These are phyloP conservation scores for Tanytarsus gracilentus DNA, from an alignment of 2,888 invertebrate genomes.

Conservation along the genomic window DNA sequence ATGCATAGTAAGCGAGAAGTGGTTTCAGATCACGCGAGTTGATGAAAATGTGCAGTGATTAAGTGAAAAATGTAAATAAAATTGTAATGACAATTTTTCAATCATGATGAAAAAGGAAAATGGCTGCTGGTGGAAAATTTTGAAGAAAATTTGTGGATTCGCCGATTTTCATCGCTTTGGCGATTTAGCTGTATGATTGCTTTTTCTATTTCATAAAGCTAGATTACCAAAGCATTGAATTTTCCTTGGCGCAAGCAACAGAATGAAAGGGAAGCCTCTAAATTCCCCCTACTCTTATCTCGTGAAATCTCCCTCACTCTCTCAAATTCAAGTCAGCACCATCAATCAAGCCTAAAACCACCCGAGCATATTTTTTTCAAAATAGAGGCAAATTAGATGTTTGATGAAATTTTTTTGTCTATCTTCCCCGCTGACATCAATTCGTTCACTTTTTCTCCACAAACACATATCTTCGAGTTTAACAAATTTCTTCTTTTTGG, in stretches of 20 bases:
- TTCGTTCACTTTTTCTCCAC: no score
- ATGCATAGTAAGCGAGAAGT: background rate
- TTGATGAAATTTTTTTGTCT: slow-evolving; percentile 20
- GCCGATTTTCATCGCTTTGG: slow-evolving; percentile 63
- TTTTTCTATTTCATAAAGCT: slow-evolving; percentile 74
- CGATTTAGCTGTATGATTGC: slow-evolving; percentile 80
- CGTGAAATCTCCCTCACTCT: background rate
- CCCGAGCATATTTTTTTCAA: background rate
- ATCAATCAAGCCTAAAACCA: slow-evolving; percentile 21
- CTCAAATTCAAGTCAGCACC: slow-evolving; percentile 9
- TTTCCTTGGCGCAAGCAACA: slow-evolving; percentile 25
- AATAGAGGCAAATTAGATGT: background rate
- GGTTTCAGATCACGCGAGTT: no score
- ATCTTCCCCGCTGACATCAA: no score
- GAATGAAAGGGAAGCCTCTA: slow-evolving; percentile 4
- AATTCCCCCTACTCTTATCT: background rate
- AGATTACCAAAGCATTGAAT: slow-evolving; percentile 84
- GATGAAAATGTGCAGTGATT: no score
- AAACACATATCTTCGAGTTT: background rate
- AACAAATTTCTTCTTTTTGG: slow-evolving; percentile 2
- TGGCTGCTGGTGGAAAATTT: slow-evolving; percentile 15
- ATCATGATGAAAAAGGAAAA: slow-evolving; percentile 21
- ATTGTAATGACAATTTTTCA: no score
- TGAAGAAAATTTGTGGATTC: background rate
- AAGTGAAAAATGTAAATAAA: no score